phyloP scores from a whole-genome alignment of 2,113 vertebrate species.

The Entosphenus tridentatus region DNA sequence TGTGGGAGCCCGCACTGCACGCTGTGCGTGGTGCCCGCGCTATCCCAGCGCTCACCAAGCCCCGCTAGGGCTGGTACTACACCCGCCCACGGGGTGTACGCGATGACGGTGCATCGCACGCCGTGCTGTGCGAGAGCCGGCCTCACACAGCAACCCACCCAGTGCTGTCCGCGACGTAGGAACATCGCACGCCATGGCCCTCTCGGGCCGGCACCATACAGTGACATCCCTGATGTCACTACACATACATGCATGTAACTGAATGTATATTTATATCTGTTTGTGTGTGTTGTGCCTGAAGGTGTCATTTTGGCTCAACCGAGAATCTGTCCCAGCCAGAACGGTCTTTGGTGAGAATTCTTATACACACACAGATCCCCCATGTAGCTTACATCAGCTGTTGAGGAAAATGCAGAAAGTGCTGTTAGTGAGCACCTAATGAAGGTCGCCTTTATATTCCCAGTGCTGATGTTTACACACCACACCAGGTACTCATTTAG shows the following conservation, averaged over 20 bases:
- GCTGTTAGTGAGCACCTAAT: background rate
- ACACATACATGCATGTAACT: background rate
- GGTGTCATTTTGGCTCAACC: constrained; percentile 95
- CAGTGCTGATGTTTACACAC: background rate
- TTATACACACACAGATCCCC: background rate
- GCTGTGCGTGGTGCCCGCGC: too few relatives aligned
- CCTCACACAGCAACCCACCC: background rate
- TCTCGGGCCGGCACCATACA: background rate
- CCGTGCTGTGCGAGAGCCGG: background rate
- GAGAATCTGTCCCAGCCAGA: constrained; percentile 87
- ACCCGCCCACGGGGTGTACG: too few relatives aligned
- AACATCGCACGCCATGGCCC: background rate
- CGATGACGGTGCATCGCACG: background rate
- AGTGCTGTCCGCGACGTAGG: background rate
- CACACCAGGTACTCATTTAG: background rate
- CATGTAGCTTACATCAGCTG: background rate
- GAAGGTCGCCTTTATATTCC: background rate
- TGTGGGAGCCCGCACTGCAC: too few relatives aligned
- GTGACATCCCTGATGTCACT: background rate
- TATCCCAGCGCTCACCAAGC: too few relatives aligned
- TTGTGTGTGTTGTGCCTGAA: background rate
- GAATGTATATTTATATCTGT: background rate
- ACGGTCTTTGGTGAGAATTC: constrained; percentile 78
- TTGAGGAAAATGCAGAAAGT: background rate
- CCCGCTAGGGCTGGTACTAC: too few relatives aligned